Conservation (phyloP, 2,113 vertebrate genomes). For the Corythornis madagascariensis region DNA sequence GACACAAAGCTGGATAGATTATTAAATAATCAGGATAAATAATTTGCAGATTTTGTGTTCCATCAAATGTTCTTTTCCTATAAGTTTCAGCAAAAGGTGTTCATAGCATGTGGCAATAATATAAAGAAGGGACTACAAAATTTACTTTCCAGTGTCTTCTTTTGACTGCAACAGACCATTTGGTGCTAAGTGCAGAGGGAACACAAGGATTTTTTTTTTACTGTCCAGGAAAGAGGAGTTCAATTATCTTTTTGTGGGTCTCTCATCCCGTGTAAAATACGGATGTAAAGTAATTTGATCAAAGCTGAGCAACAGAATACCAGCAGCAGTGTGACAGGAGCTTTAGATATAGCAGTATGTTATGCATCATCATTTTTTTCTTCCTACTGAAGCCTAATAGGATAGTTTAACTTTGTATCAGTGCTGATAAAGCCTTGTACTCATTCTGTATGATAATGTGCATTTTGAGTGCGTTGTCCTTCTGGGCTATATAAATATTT, state of each 20-base stretch:
- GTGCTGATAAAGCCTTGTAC: neutral
- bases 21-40: neutral
- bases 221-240: slow-evolving; percentile 1
- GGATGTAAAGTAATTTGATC: slow-evolving; percentile 34
- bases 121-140: slow-evolving; percentile 11
- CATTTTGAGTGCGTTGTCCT: neutral
- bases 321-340: slow-evolving; percentile 49
- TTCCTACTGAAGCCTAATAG: neutral
- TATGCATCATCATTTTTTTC: slow-evolving; percentile 20
- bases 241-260: slow-evolving; percentile 13
- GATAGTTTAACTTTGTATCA: neutral
- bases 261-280: slow-evolving; percentile 37
- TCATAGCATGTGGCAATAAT: neutral
- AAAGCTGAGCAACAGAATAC: slow-evolving; percentile 31
- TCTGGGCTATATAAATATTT: neutral
- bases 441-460: neutral
- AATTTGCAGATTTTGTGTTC: neutral
- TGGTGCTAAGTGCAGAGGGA: slow-evolving; percentile 32
- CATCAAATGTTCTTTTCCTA: neutral
- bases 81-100: slow-evolving; percentile 14
- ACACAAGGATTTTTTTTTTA: slow-evolving; percentile 16
- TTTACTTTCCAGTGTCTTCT: slow-evolving; percentile 28
- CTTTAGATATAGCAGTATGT: slow-evolving; percentile 49
- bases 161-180: slow-evolving; percentile 30
- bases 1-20: neutral